Conservation (phyloP, 2,113 vertebrate species). For the Lethenteron reissneri region DNA sequence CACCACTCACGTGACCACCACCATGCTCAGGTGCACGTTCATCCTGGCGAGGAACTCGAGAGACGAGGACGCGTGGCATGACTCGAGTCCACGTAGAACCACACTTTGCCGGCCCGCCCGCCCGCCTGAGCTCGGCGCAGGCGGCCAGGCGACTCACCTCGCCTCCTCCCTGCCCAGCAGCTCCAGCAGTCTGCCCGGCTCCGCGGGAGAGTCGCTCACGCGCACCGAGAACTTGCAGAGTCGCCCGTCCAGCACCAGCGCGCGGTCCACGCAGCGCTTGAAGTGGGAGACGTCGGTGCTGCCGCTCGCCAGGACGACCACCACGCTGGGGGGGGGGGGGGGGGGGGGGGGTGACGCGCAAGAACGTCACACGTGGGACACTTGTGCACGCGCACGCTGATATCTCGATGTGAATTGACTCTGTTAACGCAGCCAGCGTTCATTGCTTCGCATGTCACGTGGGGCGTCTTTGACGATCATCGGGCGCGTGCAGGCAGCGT, state of each 20-base stretch:
- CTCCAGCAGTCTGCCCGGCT: constrained; percentile 50
- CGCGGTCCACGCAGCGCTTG: constrained; percentile 41
- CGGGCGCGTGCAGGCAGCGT: no score
- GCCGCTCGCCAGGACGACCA: constrained; percentile 43
- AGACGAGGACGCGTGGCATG: no score
- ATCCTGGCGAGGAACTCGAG: no score
- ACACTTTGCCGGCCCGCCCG: not conserved
- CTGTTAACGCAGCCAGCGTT: no score
- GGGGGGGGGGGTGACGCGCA: not conserved
- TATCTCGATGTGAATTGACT: no score
- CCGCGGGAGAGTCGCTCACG: constrained; percentile 36
- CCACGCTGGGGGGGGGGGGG: constrained; percentile 31
- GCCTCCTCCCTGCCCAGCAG: constrained; percentile 45
- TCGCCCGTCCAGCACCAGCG: constrained; percentile 39
- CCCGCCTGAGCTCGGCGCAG: not conserved
- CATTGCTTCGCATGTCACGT: no score
- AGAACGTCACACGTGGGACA: no score
- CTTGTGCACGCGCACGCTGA: no score
- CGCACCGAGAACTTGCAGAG: constrained; percentile 45
- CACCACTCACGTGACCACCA: no score
- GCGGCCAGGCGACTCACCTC: constrained; percentile 26
- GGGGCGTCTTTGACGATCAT: no score
- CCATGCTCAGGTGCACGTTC: no score
- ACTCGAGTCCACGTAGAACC: not conserved
- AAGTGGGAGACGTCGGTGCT: constrained; percentile 46